A percentile compares a stretch with the other conserved stretches of the same genome.
Conservation (phyloP, 2,113 vertebrate genomes). For the Grallaria varia region DNA sequence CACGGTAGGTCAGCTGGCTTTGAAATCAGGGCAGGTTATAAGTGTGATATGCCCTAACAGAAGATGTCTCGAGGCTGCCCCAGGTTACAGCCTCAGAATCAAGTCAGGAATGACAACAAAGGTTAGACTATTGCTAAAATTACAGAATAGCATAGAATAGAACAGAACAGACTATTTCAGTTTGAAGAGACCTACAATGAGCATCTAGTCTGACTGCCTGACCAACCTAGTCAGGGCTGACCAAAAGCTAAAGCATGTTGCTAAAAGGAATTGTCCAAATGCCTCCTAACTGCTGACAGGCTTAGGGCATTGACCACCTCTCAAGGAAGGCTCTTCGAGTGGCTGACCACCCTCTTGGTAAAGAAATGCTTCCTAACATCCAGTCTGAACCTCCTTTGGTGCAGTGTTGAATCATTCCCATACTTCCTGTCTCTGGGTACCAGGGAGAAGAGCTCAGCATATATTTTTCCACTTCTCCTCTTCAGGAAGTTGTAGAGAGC, state of each 20-base stretch:
- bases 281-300: not conserved
- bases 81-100: not conserved
- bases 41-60: not conserved
- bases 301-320: not conserved
- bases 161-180: not conserved
- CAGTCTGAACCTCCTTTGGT: not conserved
- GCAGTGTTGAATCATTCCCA: not conserved
- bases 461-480: not conserved
- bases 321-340: not conserved
- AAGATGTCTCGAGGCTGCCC: not conserved
- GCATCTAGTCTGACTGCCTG: not conserved
- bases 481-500: not conserved
- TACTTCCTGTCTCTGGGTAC: not conserved
- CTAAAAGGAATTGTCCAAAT: not conserved
- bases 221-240: not conserved
- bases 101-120: not conserved
- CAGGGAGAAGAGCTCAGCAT: not conserved
- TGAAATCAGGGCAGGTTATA: not conserved
- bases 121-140: not conserved
- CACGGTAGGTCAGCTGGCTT: not conserved
- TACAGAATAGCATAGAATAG: not conserved
- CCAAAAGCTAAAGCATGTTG: not conserved
- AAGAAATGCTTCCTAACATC: not conserved
- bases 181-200: not conserved
- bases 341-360: not conserved